phyloP scores from a whole-genome alignment of 2,113 vertebrate genomes.

The Centropristis striata region DNA sequence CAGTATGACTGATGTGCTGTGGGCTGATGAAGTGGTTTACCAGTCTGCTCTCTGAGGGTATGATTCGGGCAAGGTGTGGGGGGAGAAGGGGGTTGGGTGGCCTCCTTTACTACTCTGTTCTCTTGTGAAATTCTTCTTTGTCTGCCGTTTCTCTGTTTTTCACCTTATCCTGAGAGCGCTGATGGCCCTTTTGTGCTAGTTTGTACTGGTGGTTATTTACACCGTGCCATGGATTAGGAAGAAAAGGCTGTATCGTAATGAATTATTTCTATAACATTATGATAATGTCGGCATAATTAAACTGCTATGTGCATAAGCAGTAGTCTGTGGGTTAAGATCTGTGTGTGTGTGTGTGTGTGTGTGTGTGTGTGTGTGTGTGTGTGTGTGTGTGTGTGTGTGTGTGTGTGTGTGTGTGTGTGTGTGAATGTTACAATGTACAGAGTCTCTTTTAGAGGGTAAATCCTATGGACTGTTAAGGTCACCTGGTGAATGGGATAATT shows the following conservation, averaged over 20 bases:
- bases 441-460: constrained; percentile 58
- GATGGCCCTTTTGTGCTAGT: constrained; percentile 34
- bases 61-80: constrained; percentile 31
- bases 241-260: background rate
- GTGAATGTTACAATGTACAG: constrained; percentile 18
- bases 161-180: constrained; percentile 27
- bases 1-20: constrained; percentile 43
- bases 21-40: constrained; percentile 59
- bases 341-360: constrained; percentile 2
- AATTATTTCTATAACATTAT: constrained; percentile 32
- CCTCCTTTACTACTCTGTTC: constrained; percentile 57
- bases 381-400: background rate
- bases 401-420: constrained; percentile 4
- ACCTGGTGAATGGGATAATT: constrained; percentile 71
- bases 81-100: constrained; percentile 51
- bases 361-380: constrained; percentile 6
- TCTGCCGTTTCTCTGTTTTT: constrained; percentile 32
- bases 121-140: constrained; percentile 49
- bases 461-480: constrained; percentile 65
- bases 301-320: constrained; percentile 1
- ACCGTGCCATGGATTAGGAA: background rate
- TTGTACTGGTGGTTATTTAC: constrained; percentile 15
- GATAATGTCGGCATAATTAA: constrained; percentile 34
- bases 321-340: constrained; percentile 13
- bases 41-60: constrained; percentile 60